phyloP scores from a whole-genome alignment of 2,113 vertebrate genomes.

The Colistium nudipinnis region DNA sequence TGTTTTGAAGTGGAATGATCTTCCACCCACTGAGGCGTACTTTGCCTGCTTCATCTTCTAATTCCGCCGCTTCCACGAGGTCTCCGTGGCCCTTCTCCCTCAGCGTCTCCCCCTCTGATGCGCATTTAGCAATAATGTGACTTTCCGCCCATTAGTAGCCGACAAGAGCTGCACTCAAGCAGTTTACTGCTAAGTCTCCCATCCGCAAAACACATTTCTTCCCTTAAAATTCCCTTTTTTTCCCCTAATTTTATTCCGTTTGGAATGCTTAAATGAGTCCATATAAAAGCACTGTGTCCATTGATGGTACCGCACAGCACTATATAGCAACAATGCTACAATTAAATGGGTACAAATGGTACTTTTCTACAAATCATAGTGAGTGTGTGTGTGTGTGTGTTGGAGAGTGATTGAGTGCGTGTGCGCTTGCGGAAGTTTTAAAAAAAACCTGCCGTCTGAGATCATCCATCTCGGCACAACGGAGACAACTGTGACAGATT shows the following conservation, averaged over 20 bases:
- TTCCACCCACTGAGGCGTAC: slow-evolving; percentile 17
- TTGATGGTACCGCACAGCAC: no score
- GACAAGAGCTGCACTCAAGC: slow-evolving; percentile 1
- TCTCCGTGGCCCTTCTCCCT: slow-evolving; percentile 30
- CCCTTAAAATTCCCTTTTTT: no score
- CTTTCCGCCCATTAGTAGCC: slow-evolving; percentile 23
- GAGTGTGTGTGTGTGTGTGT: background rate
- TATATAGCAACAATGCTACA: no score
- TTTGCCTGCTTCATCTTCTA: slow-evolving; percentile 21
- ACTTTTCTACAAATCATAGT: background rate
- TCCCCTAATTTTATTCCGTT: no score
- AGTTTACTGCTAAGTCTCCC: slow-evolving; percentile 10
- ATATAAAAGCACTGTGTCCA: no score
- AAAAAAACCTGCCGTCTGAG: no score
- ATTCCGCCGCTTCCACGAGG: no score
- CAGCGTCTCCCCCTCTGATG: slow-evolving; percentile 11
- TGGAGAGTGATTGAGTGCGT: background rate
- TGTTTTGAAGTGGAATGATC: slow-evolving; percentile 53
- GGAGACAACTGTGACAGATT: background rate
- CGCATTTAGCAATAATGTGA: slow-evolving; percentile 41
- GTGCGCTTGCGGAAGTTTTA: background rate
- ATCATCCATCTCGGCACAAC: background rate
- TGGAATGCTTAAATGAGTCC: no score
- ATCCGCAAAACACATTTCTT: background rate
- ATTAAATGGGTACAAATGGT: no score